phyloP scores from a whole-genome alignment of 2,797 vertebrate genomes.

The Rhinophrynus dorsalis region DNA sequence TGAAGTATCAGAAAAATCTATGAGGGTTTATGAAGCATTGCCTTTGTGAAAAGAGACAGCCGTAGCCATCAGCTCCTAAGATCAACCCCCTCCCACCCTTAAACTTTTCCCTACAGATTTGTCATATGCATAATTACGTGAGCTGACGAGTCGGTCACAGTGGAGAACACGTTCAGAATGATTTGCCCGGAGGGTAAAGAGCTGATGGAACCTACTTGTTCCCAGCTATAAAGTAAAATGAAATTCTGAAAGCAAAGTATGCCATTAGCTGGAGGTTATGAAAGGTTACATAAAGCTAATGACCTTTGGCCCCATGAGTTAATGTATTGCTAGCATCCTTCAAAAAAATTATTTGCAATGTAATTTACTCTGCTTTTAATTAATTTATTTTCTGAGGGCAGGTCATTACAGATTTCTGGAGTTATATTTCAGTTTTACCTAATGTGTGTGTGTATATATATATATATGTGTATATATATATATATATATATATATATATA shows the following conservation, averaged over 20 bases:
- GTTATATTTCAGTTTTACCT: constrained; percentile 6
- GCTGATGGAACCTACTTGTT: constrained; percentile 36
- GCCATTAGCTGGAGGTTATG: constrained; percentile 23
- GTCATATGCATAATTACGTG: constrained; percentile 38
- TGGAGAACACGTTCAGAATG: constrained; percentile 16
- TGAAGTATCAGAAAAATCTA: too few relatives aligned
- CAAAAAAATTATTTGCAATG: neutral
- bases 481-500: too few relatives aligned
- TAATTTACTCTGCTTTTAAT: constrained; percentile 28
- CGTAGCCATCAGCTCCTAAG: too few relatives aligned
- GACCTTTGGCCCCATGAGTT: constrained; percentile 17
- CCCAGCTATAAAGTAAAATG: constrained; percentile 13
- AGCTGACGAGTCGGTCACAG: constrained; percentile 14
- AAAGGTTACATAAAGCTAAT: constrained; percentile 29
- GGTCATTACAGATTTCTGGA: neutral
- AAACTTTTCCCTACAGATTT: constrained; percentile 31
- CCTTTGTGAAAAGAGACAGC: too few relatives aligned
- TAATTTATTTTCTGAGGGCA: constrained; percentile 17
- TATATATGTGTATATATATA: too few relatives aligned
- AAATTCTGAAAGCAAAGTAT: constrained; percentile 41
- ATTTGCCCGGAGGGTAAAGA: constrained; percentile 28
- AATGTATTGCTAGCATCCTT: constrained; percentile 16
- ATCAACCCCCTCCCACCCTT: neutral
- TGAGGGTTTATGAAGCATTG: too few relatives aligned
- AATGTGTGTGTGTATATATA: too few relatives aligned